Evolutionary conservation across 2,797 vertebrate species (phyloP), one percentile per base, ranked within the genome.

Genomic region (Scomberomorus guttatus): DNA sequence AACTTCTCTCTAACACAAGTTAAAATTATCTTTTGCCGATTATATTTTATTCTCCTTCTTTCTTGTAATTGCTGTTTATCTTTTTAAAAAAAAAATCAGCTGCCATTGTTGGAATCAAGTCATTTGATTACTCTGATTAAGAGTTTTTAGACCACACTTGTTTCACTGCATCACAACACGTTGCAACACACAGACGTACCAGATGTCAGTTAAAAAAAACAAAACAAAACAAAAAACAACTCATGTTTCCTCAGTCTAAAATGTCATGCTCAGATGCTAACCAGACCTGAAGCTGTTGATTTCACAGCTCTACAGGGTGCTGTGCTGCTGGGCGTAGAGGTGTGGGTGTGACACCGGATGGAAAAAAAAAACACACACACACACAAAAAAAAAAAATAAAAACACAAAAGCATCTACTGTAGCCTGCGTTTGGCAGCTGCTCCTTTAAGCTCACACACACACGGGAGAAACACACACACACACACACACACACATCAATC

Each of bases 391-490:
- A 63, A 24, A 6, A n/a, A 3, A 56, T 42, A 37, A 44, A 63
- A 63, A 27, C 5, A 18, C 24, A n/a, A 27, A 44, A 14, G 9
- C 3, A 55, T 72, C 72, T 69, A 32, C 81, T 55, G 39, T 59
- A 34, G 81, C 69, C 83, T 90, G 73, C 15, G 5, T 80, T 81
- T 86, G 82, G 81, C 89, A 88, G 90, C 83, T 90, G 91, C 88
- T 90, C 79, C 85, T 88, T 81, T 86, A 76, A 85, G 68, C 80
- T 82, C 63, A 70, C 54, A 77, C 64, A 73, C 34, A 42, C 37
- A 32, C n/a, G n/a, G 39, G 39, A 42, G 42, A 64, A 57, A 50
- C 50, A 56, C 73, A 83, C 73, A 67, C 54, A 66, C 34, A 84
- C 73, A 67, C 54, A 50, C 50, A 56, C 73, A 83, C 73, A 67